Conservation (phyloP, 2,797 vertebrate species). For the Pteronotus mesoamericanus region DNA sequence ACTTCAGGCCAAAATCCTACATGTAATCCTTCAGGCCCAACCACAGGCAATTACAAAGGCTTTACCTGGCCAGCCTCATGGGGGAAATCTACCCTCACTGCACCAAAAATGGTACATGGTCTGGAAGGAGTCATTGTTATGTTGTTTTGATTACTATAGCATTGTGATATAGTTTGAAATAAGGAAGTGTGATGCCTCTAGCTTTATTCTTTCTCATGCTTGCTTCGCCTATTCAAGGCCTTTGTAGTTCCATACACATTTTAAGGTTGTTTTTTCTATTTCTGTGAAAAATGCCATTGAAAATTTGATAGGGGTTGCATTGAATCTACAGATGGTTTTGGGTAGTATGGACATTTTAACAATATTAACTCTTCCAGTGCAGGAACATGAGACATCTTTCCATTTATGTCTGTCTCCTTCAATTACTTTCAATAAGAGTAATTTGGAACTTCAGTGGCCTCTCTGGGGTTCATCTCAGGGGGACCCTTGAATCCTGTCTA, state of each 20-base stretch:
- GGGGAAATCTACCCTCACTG: background rate
- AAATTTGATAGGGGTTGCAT: background rate
- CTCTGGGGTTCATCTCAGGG: too few relatives aligned
- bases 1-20: background rate
- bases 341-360: background rate
- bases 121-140: background rate
- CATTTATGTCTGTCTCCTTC: background rate
- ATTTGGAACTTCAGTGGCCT: background rate
- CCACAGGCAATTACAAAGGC: background rate
- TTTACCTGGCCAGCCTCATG: background rate
- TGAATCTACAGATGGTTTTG: background rate
- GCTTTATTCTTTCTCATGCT: background rate
- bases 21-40: background rate
- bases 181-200: background rate
- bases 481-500: background rate
- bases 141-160: background rate
- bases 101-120: background rate
- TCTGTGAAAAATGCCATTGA: too few relatives aligned
- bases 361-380: background rate
- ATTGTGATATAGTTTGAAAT: background rate
- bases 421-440: background rate
- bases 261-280: too few relatives aligned
- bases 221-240: background rate
- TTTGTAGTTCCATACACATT: too few relatives aligned
- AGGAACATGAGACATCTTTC: background rate